phyloP scores from a whole-genome alignment of 2,888 invertebrate species.

The Sipha maydis region DNA sequence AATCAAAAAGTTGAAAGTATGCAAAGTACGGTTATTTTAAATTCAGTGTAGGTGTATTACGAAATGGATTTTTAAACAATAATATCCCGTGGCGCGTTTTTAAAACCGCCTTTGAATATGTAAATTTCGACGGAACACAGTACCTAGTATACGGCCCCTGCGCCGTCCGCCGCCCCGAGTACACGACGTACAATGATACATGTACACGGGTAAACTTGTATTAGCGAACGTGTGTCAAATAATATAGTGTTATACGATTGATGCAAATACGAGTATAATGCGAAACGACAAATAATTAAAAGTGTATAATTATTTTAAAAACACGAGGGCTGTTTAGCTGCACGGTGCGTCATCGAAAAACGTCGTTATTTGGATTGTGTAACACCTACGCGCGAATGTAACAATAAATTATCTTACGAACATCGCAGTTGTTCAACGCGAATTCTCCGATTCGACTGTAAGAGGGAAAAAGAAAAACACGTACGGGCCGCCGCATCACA shows the following conservation, averaged over 20 bases:
- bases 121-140: neutral
- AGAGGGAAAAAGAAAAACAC: neutral
- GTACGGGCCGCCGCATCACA: neutral
- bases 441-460: conserved; percentile 12
- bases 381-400: neutral
- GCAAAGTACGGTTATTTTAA: neutral
- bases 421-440: neutral
- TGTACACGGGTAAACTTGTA: neutral
- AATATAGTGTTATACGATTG: too few relatives aligned
- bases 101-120: conserved; percentile 9
- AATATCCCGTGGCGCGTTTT: neutral
- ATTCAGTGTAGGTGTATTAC: neutral
- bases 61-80: conserved; percentile 18
- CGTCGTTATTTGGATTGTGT: neutral
- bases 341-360: neutral
- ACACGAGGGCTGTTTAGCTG: neutral
- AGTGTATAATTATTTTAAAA: neutral
- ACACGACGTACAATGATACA: neutral
- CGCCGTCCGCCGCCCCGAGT: too few relatives aligned
- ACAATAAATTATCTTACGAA: neutral
- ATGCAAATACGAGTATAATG: too few relatives aligned
- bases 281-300: neutral
- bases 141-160: too few relatives aligned
- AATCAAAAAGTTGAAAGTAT: conserved; percentile 9
- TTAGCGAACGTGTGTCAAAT: conserved; percentile 1